Conservation (phyloP, 2,888 invertebrate species). For the Lamellibrachia satsuma region DNA sequence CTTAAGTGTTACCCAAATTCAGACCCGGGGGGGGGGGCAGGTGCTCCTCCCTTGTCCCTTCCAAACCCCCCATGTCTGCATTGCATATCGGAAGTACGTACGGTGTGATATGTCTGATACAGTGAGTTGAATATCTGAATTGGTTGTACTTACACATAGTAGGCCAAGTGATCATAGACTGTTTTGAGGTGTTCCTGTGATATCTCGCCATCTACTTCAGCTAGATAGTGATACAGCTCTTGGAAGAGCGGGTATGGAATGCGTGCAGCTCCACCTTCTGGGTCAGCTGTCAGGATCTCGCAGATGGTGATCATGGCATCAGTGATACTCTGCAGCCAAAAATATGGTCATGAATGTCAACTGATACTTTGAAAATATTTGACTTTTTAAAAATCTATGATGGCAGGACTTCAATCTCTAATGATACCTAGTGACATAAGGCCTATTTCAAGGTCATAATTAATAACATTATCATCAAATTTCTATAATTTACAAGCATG, state of each 20-base stretch:
- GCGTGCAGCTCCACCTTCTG: constrained; percentile 83
- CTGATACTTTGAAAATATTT: background rate
- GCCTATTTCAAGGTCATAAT: background rate
- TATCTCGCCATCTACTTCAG: constrained; percentile 64
- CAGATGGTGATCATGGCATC: constrained; percentile 84
- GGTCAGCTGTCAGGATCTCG: constrained; percentile 82
- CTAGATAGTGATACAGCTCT: constrained; percentile 64
- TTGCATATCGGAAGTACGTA: no score
- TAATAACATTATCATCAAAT: background rate
- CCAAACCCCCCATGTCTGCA: no score
- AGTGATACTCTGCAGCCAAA: constrained; percentile 73
- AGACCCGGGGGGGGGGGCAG: no score
- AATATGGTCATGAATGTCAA: background rate
- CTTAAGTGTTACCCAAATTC: no score
- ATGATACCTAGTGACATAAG: background rate
- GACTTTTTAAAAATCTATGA: background rate
- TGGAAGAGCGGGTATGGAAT: constrained; percentile 70
- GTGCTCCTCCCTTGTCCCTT: no score
- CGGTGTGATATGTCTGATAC: no score
- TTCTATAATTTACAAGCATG: no score
- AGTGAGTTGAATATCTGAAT: no score
- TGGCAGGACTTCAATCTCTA: background rate
- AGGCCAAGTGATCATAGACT: constrained; percentile 57
- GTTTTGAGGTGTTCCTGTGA: constrained; percentile 59
- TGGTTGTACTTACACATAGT: constrained; percentile 60